A percentile compares a stretch with the other conserved stretches of the same genome.
Evolutionary conservation across 2,888 invertebrate genomes (phyloP).

Genomic region (Dasypolia templi): DNA sequence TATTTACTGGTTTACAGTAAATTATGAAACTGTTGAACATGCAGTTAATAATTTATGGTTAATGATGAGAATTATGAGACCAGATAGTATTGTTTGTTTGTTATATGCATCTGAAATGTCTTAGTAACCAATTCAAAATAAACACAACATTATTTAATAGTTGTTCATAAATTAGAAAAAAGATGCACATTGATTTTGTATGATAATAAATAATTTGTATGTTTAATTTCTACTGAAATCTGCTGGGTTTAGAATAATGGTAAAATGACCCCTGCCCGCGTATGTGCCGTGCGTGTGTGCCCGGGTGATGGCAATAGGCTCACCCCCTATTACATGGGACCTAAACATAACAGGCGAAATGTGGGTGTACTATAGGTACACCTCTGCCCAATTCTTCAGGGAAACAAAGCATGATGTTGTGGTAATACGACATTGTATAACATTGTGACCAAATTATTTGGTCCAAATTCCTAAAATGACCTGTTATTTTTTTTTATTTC

Average conservation of each 20-base stretch:
- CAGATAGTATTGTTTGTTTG: conserved; percentile 47
- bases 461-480: not conserved
- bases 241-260: not conserved
- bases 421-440: too few relatives aligned
- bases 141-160: not conserved
- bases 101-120: conserved; percentile 18
- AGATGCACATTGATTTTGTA: not conserved
- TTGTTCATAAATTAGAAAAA: not conserved
- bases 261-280: too few relatives aligned
- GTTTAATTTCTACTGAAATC: not conserved
- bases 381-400: too few relatives aligned
- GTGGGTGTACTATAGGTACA: too few relatives aligned
- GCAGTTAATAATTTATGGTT: conserved; percentile 34
- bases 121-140: conserved; percentile 5
- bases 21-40: conserved; percentile 41
- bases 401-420: too few relatives aligned
- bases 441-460: not conserved
- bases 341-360: too few relatives aligned
- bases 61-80: not conserved
- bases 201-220: not conserved
- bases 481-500: not conserved
- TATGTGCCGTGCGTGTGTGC: too few relatives aligned
- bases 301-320: too few relatives aligned
- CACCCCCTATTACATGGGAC: too few relatives aligned
- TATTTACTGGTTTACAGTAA: conserved; percentile 52